Percentiles rank a stretch among this genome's conserved stretches.
phyloP scores from a whole-genome alignment of 2,888 invertebrate genomes.

The Limenitis camilla region DNA sequence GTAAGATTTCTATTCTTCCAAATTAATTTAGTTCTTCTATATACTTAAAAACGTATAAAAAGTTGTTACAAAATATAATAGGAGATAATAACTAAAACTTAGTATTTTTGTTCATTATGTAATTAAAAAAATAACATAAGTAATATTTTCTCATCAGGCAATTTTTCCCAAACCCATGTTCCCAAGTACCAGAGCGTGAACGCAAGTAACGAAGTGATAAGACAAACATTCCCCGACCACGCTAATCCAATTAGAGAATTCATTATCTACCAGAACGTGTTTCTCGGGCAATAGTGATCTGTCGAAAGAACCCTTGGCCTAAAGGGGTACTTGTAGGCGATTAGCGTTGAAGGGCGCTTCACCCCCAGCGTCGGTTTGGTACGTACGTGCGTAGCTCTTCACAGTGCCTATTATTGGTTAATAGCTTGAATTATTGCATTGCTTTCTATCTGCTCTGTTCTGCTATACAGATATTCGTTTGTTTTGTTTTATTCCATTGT shows the following conservation, averaged over 20 bases:
- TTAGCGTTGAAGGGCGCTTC: conserved; percentile 21
- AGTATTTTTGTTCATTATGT: too few species aligned
- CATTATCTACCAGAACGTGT: conserved; percentile 19
- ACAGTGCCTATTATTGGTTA: conserved; percentile 12
- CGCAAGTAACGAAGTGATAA: conserved; percentile 3
- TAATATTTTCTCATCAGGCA: too few species aligned
- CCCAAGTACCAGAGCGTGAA: neutral
- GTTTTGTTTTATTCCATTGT: neutral
- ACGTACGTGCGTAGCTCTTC: conserved; percentile 14
- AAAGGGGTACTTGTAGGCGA: conserved; percentile 17
- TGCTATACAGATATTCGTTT: neutral
- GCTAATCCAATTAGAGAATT: conserved; percentile 19
- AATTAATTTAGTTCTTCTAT: too few species aligned
- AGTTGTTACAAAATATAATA: too few species aligned
- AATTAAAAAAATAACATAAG: too few species aligned
- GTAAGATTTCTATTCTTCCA: too few species aligned
- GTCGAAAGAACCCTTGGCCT: conserved; percentile 18
- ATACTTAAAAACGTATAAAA: too few species aligned
- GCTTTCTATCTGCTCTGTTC: conserved; percentile 1
- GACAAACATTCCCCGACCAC: conserved; percentile 9
- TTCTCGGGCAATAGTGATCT: conserved; percentile 20
- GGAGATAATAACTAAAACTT: too few species aligned
- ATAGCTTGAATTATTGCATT: conserved; percentile 10
- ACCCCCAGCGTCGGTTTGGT: conserved; percentile 12
- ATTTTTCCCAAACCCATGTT: too few species aligned